These are phyloP conservation scores for Polylopha cassiicola DNA, from an alignment of 2,888 invertebrate genomes.

Conservation along the genomic window DNA sequence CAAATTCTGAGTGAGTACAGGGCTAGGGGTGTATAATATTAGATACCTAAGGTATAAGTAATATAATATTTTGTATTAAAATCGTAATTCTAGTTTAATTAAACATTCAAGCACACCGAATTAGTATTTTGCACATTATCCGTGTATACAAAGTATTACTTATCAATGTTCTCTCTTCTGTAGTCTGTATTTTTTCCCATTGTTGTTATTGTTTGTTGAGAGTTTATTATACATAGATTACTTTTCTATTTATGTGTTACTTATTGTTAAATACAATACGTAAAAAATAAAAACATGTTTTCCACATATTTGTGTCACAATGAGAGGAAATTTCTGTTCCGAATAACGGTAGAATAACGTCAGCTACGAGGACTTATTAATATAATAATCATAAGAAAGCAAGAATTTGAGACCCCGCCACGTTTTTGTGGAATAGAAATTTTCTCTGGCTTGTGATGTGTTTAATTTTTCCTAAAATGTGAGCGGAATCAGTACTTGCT, in stretches of 20 bases:
- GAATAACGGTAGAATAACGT: constrained; percentile 60
- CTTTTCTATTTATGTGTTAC: constrained; percentile 15
- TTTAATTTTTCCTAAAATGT: constrained; percentile 46
- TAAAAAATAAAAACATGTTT: constrained; percentile 22
- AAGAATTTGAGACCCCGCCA: constrained; percentile 50
- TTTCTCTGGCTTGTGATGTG: constrained; percentile 68
- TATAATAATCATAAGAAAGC: constrained; percentile 58
- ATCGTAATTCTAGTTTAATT: too few relatives aligned
- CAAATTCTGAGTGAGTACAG: constrained; percentile 32
- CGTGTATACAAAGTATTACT: constrained; percentile 21
- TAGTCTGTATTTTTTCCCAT: constrained; percentile 44
- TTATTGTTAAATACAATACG: constrained; percentile 12
- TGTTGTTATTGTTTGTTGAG: constrained; percentile 45
- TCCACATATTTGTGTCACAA: constrained; percentile 38
- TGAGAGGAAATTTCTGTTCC: constrained; percentile 76
- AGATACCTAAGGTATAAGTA: too few relatives aligned
- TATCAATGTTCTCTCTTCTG: constrained; percentile 5
- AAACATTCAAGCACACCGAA: constrained; percentile 27
- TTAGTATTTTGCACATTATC: constrained; percentile 37
- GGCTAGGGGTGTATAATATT: constrained; percentile 18
- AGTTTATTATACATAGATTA: constrained; percentile 23
- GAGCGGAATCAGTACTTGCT: constrained; percentile 64
- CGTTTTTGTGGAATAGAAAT: constrained; percentile 69
- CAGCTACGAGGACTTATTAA: constrained; percentile 33
- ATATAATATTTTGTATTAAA: too few relatives aligned